Evolutionary conservation across 2,888 invertebrate genomes (phyloP).

Genomic region (Hedychridium roseum): DNA sequence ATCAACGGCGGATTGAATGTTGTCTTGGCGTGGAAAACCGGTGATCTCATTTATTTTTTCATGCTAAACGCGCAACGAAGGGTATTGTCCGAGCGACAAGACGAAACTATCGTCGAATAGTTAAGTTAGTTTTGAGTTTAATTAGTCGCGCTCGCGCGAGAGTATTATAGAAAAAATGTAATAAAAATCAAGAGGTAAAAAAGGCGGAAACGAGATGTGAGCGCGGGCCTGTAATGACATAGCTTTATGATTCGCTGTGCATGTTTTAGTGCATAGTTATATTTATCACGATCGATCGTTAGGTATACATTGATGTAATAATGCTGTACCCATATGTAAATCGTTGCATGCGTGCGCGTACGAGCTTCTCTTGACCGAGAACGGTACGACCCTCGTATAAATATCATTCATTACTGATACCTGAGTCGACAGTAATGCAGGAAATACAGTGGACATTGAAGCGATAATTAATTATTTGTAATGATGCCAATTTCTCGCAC

Average conservation of each 20-base stretch:
- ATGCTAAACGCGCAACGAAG: constrained; percentile 18
- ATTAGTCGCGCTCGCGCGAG: constrained; percentile 5
- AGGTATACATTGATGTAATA: constrained; percentile 17
- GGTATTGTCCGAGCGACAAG: constrained; percentile 14
- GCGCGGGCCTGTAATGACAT: constrained; percentile 26
- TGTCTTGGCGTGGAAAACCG: constrained; percentile 26
- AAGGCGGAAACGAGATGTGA: constrained; percentile 9
- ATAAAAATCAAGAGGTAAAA: constrained; percentile 1
- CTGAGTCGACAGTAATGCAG: constrained; percentile 5
- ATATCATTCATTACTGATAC: constrained; percentile 23
- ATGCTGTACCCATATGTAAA: constrained; percentile 14
- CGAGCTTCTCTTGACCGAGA: constrained; percentile 9
- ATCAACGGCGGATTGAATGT: constrained; percentile 29
- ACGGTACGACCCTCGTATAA: constrained; percentile 12
- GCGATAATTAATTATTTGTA: constrained; percentile 28
- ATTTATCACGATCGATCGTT: constrained; percentile 34
- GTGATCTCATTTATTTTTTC: constrained; percentile 46
- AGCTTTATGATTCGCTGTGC: constrained; percentile 53
- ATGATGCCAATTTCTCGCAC: background rate
- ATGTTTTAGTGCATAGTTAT: constrained; percentile 63
- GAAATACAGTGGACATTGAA: constrained; percentile 5
- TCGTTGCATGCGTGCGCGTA: constrained; percentile 17
- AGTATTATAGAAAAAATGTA: constrained; percentile 2
- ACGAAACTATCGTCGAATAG: constrained; percentile 9
- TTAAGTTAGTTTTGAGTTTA: constrained; percentile 8